Conservation (phyloP, 2,113 vertebrate genomes). For the Corythaixoides concolor region DNA sequence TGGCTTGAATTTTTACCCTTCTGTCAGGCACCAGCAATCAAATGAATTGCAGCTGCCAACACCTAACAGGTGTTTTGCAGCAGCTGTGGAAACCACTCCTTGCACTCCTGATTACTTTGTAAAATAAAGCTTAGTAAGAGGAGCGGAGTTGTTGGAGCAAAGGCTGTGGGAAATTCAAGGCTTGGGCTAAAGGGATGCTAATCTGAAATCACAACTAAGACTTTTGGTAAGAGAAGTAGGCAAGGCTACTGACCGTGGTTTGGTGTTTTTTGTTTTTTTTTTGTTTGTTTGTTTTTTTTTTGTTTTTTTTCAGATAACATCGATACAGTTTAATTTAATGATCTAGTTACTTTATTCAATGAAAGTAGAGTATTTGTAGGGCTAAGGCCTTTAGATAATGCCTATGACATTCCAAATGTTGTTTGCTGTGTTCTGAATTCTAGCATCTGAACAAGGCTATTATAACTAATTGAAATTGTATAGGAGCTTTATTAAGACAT, state of each 20-base stretch:
- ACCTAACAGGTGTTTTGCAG: background rate
- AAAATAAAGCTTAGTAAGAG: background rate
- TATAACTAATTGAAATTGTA: background rate
- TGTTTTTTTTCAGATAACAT: background rate
- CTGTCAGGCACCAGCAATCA: background rate
- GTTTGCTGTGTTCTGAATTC: background rate
- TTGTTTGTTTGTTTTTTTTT: no score
- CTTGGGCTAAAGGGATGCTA: background rate
- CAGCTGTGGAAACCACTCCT: background rate
- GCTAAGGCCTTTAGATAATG: rapidly evolving
- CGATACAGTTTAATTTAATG: background rate
- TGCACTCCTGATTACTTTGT: background rate
- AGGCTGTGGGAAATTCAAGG: background rate
- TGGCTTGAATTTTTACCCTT: background rate
- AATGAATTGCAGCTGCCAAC: background rate
- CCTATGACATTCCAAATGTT: background rate
- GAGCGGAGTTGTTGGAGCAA: background rate
- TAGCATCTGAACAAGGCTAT: background rate
- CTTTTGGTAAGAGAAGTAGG: background rate
- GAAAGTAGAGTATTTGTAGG: background rate
- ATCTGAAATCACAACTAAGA: background rate
- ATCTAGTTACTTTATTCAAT: background rate
- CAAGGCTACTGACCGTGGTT: background rate
- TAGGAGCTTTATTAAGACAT: rapidly evolving
- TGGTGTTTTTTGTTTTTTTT: background rate